phyloP scores from a whole-genome alignment of 2,113 vertebrate genomes.

The Dicentrarchus labrax region DNA sequence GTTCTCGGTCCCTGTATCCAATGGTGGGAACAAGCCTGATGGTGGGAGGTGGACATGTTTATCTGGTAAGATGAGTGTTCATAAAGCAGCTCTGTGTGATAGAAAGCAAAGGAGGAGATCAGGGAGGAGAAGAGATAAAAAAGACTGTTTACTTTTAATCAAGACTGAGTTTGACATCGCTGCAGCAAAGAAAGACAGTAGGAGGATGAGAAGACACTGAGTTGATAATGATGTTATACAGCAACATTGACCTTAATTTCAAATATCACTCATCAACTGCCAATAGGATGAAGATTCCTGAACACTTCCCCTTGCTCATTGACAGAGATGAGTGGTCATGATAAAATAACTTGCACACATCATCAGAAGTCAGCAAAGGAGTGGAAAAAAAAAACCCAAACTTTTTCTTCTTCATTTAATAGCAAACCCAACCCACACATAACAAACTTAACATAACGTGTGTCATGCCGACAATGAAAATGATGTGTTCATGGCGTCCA shows the following conservation, averaged over 20 bases:
- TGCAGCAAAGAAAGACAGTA: neutral
- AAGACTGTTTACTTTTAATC: slow-evolving; percentile 4
- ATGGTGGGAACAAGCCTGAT: slow-evolving; percentile 45
- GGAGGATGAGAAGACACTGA: neutral
- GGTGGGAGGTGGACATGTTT: slow-evolving; percentile 51
- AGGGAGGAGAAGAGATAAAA: slow-evolving; percentile 6
- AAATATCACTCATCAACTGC: neutral
- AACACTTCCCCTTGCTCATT: neutral
- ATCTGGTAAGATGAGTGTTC: slow-evolving; percentile 38
- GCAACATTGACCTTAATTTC: neutral
- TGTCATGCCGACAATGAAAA: too few relatives aligned
- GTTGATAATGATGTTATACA: neutral
- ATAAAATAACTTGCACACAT: neutral
- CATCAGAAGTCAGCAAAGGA: neutral
- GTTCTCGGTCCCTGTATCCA: slow-evolving; percentile 20
- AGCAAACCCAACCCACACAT: too few relatives aligned
- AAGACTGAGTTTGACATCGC: slow-evolving; percentile 9
- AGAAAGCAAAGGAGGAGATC: slow-evolving; percentile 18
- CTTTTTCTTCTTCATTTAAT: neutral
- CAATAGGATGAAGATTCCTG: neutral
- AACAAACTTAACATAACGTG: too few relatives aligned
- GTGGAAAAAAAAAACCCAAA: neutral
- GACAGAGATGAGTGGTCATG: neutral
- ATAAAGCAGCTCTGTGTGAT: slow-evolving; percentile 34
- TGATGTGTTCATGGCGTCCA: too few relatives aligned